phyloP scores from a whole-genome alignment of 2,888 invertebrate genomes.

The Eubasilissa splendida region DNA sequence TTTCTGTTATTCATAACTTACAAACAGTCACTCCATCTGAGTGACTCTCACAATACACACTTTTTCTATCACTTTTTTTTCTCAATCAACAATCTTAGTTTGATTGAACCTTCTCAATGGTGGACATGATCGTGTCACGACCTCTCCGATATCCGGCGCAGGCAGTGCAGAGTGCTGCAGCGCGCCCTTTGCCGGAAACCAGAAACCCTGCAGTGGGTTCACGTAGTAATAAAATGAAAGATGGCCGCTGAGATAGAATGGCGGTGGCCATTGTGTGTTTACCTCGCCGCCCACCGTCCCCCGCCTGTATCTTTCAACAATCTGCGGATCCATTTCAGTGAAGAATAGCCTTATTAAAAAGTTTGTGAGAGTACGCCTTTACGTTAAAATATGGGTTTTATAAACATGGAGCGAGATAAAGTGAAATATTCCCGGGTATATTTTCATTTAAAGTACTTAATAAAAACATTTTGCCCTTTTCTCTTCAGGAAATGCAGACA shows the following conservation, averaged over 20 bases:
- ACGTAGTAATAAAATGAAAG: slow-evolving; percentile 54
- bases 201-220: slow-evolving; percentile 16
- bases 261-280: slow-evolving; percentile 51
- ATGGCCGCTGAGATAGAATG: slow-evolving; percentile 52
- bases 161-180: neutral
- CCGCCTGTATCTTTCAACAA: slow-evolving; percentile 53
- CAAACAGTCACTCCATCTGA: too few relatives aligned
- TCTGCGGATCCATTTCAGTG: slow-evolving; percentile 56
- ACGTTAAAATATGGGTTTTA: slow-evolving; percentile 55
- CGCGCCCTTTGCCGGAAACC: too few relatives aligned
- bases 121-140: neutral
- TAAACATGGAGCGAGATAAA: slow-evolving; percentile 56
- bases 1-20: too few relatives aligned
- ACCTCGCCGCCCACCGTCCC: slow-evolving; percentile 33
- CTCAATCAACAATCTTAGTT: too few relatives aligned
- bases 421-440: slow-evolving; percentile 53
- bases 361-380: slow-evolving; percentile 54
- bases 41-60: too few relatives aligned
- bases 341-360: slow-evolving; percentile 58
- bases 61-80: too few relatives aligned
- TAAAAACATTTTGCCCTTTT: slow-evolving; percentile 32
- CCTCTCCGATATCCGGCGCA: neutral
- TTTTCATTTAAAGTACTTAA: slow-evolving; percentile 52
- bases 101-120: too few relatives aligned
- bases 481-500: slow-evolving; percentile 25